Conservation (phyloP, 2,888 invertebrate species). For the Drosophila rubida region DNA sequence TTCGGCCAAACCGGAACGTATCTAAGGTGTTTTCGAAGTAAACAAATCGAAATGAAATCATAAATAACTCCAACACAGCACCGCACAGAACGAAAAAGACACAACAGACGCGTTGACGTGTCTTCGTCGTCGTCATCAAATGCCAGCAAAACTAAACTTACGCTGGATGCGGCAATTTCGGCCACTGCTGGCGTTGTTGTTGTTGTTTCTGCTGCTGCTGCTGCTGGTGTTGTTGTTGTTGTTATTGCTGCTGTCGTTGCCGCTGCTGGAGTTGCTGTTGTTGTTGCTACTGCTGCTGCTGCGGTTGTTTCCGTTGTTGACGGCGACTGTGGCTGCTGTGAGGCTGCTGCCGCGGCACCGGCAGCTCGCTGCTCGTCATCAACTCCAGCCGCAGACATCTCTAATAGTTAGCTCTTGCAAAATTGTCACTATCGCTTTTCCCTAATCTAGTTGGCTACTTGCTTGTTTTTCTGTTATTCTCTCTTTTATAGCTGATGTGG, state of each 20-base stretch:
- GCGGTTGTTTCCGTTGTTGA: conserved; percentile 22
- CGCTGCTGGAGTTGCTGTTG: conserved; percentile 32
- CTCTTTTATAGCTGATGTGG: conserved; percentile 52
- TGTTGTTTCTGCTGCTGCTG: conserved; percentile 14
- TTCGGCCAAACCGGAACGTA: conserved; percentile 88
- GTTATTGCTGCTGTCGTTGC: conserved; percentile 35
- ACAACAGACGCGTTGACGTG: conserved; percentile 39
- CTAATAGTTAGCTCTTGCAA: conserved; percentile 31
- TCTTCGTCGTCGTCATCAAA: conserved; percentile 67
- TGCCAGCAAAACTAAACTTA: conserved; percentile 64
- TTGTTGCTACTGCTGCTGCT: conserved; percentile 1
- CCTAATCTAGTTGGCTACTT: conserved; percentile 27
- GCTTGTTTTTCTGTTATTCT: conserved; percentile 55
- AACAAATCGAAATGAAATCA: neutral
- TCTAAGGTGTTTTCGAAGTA: conserved; percentile 81
- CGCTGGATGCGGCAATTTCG: conserved; percentile 84
- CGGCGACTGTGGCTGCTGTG: conserved; percentile 9
- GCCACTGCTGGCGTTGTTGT: conserved; percentile 75
- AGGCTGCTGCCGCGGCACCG: neutral
- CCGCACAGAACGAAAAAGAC: neutral
- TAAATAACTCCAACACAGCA: neutral
- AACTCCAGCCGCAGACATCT: conserved; percentile 70
- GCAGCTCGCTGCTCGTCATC: conserved; percentile 61
- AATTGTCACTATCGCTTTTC: conserved; percentile 18
- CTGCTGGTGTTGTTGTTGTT: conserved; percentile 30